Conservation (phyloP, 2,113 vertebrate species). For the Choloepus hoffmanni region DNA sequence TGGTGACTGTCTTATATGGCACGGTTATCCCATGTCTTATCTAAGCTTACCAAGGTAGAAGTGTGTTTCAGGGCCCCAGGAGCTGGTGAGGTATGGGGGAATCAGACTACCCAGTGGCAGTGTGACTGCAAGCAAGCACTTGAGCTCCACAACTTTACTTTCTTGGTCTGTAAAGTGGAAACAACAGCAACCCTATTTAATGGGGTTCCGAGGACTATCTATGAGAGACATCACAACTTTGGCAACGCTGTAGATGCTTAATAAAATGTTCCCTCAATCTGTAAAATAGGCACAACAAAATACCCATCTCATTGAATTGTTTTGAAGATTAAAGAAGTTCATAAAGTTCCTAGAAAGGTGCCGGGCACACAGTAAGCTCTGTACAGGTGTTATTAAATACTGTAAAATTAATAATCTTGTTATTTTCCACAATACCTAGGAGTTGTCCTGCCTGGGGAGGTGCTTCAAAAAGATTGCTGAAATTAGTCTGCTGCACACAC, state of each 20-base stretch:
- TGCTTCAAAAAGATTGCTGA: not conserved
- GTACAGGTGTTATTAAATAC: not conserved
- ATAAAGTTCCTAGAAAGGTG: not conserved
- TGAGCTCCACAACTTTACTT: not conserved
- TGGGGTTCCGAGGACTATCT: not conserved
- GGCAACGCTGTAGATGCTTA: not conserved
- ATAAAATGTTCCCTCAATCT: conserved; percentile 18
- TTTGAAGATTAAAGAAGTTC: conserved; percentile 40
- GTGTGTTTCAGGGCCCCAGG: not conserved
- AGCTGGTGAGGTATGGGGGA: accelerated
- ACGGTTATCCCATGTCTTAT: not conserved
- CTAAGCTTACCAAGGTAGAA: not conserved
- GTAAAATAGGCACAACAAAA: conserved; percentile 35
- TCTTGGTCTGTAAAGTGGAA: not conserved
- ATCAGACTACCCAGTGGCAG: accelerated
- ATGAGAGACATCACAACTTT: not conserved
- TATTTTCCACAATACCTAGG: not conserved
- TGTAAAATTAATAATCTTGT: not conserved
- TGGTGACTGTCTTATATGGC: not conserved
- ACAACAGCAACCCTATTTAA: not conserved
- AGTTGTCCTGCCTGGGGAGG: not conserved
- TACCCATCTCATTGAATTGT: not conserved
- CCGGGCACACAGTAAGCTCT: not conserved
- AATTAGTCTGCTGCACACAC: not conserved
- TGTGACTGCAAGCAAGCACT: not conserved